Evolutionary conservation across 2,888 invertebrate genomes (phyloP), one percentile per base, ranked within the genome.

Genomic region (Neoaliturus tenellus): DNA sequence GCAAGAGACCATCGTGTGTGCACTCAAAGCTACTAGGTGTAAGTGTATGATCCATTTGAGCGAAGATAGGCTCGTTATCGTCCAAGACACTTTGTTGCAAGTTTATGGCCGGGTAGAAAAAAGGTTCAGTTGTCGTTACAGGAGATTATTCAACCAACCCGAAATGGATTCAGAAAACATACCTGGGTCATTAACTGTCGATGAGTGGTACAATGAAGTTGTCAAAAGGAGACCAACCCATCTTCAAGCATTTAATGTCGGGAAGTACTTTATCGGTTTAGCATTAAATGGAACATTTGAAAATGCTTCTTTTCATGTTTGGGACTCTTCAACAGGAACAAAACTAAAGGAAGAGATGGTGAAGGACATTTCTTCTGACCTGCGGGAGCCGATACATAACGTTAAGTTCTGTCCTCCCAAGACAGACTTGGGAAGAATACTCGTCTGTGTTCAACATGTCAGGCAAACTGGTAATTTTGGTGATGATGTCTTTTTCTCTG

Each of bases 131-230:
- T 48, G 23, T 31, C 20, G 55, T 55, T 55, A 35, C 28, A 31
- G 78, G 55, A 28, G 78, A 8, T 55, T 78, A 35, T 78, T 78
- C 28, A 78, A 78, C 55, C 51, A 55, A 28, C 20, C 55, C 4
- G 78, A 78, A 78, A 17, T 14, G n/a, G 55, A 51, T 55, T 78
- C 78, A 25, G 35, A 55, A 31, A 55, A 14, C 35, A 78, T 78
- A 8, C 78, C 78, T 20, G 48, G 35, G 4, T 78, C 78, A 0
- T n/a, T 55, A 35, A 78, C 44, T 35, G 31, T 78, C 33, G 78
- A 78, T 78, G 78, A 78, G 25, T 78, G 78, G 78, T 78, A 78
- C 55, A 78, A 55, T 20, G 31, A 48, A 78, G 20, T 20, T 31
- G 55, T 78, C 17, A 28, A 51, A 33, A 51, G 48, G 35, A 3